Conservation (phyloP, 2,113 vertebrate genomes). For the Proteles cristata region DNA sequence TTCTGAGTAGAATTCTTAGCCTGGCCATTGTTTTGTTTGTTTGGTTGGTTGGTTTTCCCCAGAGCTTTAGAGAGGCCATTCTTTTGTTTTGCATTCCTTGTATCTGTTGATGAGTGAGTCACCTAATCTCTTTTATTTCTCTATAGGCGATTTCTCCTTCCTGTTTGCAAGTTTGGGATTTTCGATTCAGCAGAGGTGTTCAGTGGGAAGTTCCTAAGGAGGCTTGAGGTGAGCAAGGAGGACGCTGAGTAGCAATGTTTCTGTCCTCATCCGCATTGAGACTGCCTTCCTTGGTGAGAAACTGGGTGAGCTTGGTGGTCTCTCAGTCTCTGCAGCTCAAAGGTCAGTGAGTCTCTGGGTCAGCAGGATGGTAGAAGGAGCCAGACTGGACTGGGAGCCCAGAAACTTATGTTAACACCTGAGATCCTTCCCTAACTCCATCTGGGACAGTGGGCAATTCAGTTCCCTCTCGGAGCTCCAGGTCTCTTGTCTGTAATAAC, state of each 20-base stretch:
- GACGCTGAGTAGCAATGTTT: not conserved
- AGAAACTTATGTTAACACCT: not conserved
- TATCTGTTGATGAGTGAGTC: not conserved
- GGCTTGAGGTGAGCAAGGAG: not conserved
- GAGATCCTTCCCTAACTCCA: not conserved
- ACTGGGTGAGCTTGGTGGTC: rapidly evolving
- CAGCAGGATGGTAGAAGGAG: not conserved
- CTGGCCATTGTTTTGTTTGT: not conserved
- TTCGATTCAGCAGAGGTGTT: not conserved
- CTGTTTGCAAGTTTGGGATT: not conserved
- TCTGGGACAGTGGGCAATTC: not conserved
- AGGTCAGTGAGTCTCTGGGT: not conserved
- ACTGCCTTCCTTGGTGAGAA: rapidly evolving
- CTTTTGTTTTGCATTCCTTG: not conserved
- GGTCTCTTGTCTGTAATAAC: not conserved
- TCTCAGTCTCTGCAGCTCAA: not conserved
- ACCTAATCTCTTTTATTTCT: not conserved
- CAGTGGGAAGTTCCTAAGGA: not conserved
- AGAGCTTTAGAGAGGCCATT: not conserved
- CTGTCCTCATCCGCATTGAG: rapidly evolving
- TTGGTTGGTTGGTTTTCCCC: not conserved
- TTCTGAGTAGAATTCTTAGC: not conserved
- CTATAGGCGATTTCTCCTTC: not conserved
- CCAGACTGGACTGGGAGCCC: not conserved
- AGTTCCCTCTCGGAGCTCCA: not conserved